A percentile compares a stretch with the other conserved stretches of the same genome.
These are phyloP conservation scores for Terebella lapidaria DNA, from an alignment of 2,888 invertebrate species.

Conservation along the genomic window DNA sequence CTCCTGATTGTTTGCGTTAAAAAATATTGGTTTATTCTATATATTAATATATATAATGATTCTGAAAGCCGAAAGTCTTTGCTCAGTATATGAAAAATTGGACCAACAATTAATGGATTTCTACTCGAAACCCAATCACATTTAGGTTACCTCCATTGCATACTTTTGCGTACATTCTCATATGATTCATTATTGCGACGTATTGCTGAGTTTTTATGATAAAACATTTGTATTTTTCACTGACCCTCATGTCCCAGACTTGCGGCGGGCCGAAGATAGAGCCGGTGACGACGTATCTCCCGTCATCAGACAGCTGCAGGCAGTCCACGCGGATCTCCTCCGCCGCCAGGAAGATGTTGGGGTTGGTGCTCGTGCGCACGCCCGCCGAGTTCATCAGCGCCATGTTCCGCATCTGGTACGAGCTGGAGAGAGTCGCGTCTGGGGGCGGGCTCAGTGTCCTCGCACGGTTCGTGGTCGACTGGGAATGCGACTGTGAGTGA, in stretches of 20 bases:
- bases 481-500: neutral
- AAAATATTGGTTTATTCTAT: too few species aligned
- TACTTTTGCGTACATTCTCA: too few species aligned
- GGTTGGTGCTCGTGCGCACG: neutral
- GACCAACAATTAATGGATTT: too few species aligned
- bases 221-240: too few species aligned
- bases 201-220: too few species aligned
- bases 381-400: slow-evolving; percentile 5
- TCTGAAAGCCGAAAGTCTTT: too few species aligned
- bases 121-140: too few species aligned
- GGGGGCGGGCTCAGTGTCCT: slow-evolving; percentile 2
- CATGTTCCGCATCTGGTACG: slow-evolving; percentile 19
- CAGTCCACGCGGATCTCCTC: slow-evolving; percentile 52
- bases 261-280: slow-evolving; percentile 52
- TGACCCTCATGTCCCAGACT: slow-evolving; percentile 53
- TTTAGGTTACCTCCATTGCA: too few species aligned
- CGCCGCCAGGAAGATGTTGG: slow-evolving; percentile 28
- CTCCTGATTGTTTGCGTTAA: too few species aligned
- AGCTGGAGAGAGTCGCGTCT: slow-evolving; percentile 1
- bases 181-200: too few species aligned
- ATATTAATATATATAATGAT: too few species aligned
- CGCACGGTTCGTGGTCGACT: neutral
- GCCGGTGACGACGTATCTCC: slow-evolving; percentile 49
- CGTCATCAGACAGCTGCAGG: slow-evolving; percentile 46
- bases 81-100: too few species aligned